phyloP scores from a whole-genome alignment of 1,140 invertebrate genomes.

The Homalodisca vitripennis region DNA sequence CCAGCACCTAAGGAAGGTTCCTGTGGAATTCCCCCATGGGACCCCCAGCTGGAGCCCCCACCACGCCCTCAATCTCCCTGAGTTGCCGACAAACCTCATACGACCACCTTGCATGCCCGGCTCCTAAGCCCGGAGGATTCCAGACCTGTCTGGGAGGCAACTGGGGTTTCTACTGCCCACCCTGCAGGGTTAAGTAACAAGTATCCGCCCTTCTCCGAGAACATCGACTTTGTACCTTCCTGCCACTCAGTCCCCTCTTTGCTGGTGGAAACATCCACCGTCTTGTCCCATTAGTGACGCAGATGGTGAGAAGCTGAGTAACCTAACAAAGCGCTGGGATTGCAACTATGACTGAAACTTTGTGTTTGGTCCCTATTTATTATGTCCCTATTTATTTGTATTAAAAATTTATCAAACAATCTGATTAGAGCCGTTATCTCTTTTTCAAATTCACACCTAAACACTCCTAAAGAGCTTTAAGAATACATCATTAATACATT shows the following conservation, averaged over 20 bases:
- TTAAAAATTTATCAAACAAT: too few relatives aligned
- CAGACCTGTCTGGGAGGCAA: neutral
- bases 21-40: conserved; percentile 10
- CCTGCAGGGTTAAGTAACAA: conserved; percentile 17
- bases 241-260: neutral
- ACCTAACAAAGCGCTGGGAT: neutral
- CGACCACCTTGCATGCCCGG: conserved; percentile 6
- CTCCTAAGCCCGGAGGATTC: neutral
- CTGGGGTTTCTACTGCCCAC: neutral
- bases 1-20: conserved; percentile 6
- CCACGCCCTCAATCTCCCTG: neutral
- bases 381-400: too few relatives aligned
- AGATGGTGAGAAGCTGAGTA: neutral
- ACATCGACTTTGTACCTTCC: conserved; percentile 18
- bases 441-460: too few relatives aligned
- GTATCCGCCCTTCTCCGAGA: conserved; percentile 19
- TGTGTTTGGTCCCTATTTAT: too few relatives aligned
- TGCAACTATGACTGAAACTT: conserved; percentile 12
- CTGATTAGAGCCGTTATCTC: too few relatives aligned
- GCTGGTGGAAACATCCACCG: neutral
- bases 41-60: neutral
- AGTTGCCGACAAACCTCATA: neutral
- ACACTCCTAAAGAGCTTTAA: too few relatives aligned
- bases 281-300: neutral
- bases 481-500: too few relatives aligned